phyloP scores from a whole-genome alignment of 2,888 invertebrate genomes.

The Lobophora halterata region DNA sequence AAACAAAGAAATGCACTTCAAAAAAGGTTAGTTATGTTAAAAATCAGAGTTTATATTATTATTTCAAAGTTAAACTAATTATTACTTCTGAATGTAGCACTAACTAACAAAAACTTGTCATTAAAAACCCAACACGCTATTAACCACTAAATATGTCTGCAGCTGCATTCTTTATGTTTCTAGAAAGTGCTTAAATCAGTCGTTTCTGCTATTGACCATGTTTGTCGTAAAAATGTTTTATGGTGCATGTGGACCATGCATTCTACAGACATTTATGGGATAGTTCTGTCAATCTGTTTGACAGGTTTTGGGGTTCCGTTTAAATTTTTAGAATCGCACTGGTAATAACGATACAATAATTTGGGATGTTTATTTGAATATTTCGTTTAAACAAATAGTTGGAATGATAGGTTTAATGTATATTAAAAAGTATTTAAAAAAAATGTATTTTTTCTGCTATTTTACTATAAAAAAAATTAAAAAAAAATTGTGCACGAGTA shows the following conservation, averaged over 20 bases:
- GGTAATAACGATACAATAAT: no score
- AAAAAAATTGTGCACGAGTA: no score
- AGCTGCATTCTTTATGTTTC: conserved; percentile 66
- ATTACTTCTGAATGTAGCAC: conserved; percentile 1
- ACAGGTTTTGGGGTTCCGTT: conserved; percentile 26
- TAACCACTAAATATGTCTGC: conserved; percentile 64
- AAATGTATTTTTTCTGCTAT: background rate
- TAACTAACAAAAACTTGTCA: conserved; percentile 21
- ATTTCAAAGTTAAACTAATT: no score
- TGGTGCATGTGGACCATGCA: conserved; percentile 57
- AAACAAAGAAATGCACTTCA: no score
- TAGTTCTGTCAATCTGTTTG: conserved; percentile 45
- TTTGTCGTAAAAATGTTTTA: conserved; percentile 67
- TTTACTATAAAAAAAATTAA: no score
- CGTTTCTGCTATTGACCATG: conserved; percentile 62
- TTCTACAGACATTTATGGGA: conserved; percentile 56
- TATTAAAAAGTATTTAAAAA: no score
- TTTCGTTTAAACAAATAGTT: no score
- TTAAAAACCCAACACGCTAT: conserved; percentile 43
- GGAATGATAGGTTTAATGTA: no score
- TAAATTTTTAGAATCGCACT: background rate
- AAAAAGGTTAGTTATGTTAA: no score
- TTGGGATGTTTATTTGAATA: no score
- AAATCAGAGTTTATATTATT: no score
- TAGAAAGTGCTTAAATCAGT: conserved; percentile 64